These are phyloP conservation scores for Ceratina japonica DNA, from an alignment of 1,140 invertebrate genomes.

Conservation along the genomic window DNA sequence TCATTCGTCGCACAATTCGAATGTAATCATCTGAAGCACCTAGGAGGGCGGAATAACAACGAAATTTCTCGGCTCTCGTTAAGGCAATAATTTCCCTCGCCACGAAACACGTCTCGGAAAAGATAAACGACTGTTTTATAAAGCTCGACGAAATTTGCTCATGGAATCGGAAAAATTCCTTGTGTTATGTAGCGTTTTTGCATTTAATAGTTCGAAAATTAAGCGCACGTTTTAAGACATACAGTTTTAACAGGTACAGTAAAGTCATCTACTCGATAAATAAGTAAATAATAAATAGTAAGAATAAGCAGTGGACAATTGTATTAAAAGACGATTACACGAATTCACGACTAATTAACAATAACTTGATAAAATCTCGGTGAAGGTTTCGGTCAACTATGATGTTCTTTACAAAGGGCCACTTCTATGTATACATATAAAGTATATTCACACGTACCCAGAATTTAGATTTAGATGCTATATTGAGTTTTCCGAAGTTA, in stretches of 20 bases:
- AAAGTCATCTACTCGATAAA: not conserved
- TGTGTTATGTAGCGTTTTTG: not conserved
- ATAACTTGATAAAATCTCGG: too few relatives aligned
- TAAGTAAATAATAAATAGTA: not conserved
- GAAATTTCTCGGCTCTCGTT: not conserved
- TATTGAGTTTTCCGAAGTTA: too few relatives aligned
- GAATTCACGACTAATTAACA: too few relatives aligned
- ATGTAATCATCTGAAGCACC: too few relatives aligned
- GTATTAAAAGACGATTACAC: too few relatives aligned
- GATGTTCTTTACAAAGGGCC: too few relatives aligned
- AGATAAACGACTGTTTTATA: not conserved
- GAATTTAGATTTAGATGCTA: too few relatives aligned
- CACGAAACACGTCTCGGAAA: not conserved
- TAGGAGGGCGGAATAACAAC: not conserved
- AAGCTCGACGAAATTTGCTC: not conserved
- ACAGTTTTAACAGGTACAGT: too few relatives aligned
- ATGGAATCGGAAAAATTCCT: conserved; percentile 1
- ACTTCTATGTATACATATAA: too few relatives aligned
- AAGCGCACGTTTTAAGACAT: not conserved
- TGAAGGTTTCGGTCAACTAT: too few relatives aligned
- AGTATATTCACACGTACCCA: too few relatives aligned
- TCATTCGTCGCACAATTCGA: not conserved
- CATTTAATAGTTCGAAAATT: not conserved
- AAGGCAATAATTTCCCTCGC: not conserved
- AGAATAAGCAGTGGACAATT: not conserved